Evolutionary conservation across 2,797 vertebrate genomes (phyloP).

Genomic region (Falco peregrinus): DNA sequence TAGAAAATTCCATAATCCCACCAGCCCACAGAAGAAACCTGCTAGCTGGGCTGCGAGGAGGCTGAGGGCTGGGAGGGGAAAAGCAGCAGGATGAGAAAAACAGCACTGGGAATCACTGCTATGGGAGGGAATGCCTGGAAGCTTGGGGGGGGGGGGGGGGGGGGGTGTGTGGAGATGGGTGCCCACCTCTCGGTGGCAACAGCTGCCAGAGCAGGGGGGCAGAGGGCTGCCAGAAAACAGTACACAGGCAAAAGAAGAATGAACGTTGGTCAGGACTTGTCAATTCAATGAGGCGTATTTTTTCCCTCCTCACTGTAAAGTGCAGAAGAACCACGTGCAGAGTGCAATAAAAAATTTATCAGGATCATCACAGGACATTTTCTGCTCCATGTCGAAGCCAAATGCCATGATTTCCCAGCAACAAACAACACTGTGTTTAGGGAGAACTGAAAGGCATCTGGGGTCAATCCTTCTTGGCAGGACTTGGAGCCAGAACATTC

Average conservation of each 20-base stretch:
- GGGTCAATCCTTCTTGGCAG: neutral
- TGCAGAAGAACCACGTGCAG: neutral
- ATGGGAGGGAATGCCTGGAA: neutral
- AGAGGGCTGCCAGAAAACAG: neutral
- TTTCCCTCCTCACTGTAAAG: neutral
- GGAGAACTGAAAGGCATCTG: neutral
- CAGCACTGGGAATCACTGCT: neutral
- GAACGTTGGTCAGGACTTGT: neutral
- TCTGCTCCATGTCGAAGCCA: neutral
- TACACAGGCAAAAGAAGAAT: neutral
- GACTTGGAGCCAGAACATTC: neutral
- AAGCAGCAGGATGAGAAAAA: neutral
- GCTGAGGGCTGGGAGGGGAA: neutral
- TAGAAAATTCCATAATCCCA: neutral
- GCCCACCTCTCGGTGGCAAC: neutral
- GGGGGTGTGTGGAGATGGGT: too few species aligned
- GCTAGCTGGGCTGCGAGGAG: neutral
- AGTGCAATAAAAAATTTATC: neutral
- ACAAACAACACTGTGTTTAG: neutral
- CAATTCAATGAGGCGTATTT: fast-evolving
- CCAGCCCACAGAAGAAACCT: neutral
- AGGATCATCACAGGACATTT: neutral
- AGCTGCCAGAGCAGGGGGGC: neutral
- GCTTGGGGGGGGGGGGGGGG: too few species aligned
- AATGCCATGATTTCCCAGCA: neutral